A percentile compares a stretch with the other conserved stretches of the same genome.
Conservation (phyloP, 2,888 invertebrate species). For the Ariolimax columbianus region DNA sequence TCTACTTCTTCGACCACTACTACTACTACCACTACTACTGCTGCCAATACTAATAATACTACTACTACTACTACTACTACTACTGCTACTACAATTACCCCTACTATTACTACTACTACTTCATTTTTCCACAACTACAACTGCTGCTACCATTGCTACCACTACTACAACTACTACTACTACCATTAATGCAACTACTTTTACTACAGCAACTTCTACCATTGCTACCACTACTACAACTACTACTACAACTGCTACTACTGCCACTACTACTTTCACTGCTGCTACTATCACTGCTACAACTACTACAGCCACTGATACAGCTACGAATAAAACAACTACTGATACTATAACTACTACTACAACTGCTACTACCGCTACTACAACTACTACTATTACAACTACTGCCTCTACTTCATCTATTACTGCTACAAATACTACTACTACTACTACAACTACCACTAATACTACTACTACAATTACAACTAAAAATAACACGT, state of each 20-base stretch:
- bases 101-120: conserved; percentile 25
- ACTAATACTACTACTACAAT: neutral
- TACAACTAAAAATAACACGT: too few relatives aligned
- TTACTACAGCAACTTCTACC: too few relatives aligned
- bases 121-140: conserved; percentile 18
- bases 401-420: neutral
- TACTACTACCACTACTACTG: conserved; percentile 19
- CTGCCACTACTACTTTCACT: neutral
- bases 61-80: conserved; percentile 20
- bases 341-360: neutral
- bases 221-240: neutral
- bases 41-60: conserved; percentile 16
- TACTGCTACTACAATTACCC: conserved; percentile 20
- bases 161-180: neutral
- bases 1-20: conserved; percentile 2
- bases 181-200: neutral
- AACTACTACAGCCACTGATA: neutral
- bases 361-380: neutral
- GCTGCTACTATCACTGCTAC: neutral
- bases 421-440: neutral
- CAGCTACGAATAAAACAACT: neutral
- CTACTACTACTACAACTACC: neutral
- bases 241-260: neutral
- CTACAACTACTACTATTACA: neutral
- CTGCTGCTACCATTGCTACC: neutral